phyloP scores from a whole-genome alignment of 1,140 invertebrate species.

The Lasaia peninsularis region DNA sequence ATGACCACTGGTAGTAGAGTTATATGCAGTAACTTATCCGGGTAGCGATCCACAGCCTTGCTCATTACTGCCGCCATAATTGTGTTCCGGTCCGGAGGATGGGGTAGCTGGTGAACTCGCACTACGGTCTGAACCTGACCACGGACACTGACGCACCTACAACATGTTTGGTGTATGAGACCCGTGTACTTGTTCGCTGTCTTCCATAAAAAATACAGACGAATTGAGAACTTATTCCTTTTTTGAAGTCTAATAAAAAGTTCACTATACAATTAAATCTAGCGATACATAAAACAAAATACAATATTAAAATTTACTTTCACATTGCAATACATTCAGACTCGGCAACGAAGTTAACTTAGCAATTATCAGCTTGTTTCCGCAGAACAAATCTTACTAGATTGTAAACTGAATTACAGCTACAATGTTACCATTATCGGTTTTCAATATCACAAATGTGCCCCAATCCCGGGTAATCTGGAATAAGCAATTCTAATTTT shows the following conservation, averaged over 20 bases:
- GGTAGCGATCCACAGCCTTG: no score
- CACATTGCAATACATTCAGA: neutral
- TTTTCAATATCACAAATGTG: neutral
- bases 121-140: no score
- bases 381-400: neutral
- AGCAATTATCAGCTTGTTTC: neutral
- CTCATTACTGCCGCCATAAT: no score
- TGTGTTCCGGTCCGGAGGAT: no score
- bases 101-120: no score
- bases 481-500: neutral
- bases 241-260: neutral
- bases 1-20: no score
- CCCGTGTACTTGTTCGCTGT: no score
- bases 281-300: neutral
- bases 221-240: no score
- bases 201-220: no score
- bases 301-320: neutral
- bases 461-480: neutral
- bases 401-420: neutral
- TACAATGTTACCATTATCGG: neutral
- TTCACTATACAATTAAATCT: neutral
- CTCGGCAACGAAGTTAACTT: neutral
- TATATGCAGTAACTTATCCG: no score
- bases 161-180: no score
- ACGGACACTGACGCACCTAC: no score